Conservation (phyloP, 1,140 invertebrate species). For the Rhyacophila brunnea region DNA sequence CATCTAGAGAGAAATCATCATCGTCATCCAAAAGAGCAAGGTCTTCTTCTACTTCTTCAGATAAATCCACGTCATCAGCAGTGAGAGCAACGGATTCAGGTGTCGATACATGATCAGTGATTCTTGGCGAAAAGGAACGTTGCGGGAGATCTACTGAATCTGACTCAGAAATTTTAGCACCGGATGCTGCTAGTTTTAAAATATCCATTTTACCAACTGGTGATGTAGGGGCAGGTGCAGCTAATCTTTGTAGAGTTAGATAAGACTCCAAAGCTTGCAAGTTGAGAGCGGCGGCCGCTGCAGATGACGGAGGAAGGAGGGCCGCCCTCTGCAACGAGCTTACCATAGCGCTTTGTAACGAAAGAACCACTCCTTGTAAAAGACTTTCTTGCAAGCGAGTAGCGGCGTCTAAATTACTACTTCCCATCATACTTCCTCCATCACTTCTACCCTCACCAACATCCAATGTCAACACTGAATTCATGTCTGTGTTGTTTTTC, state of each 20-base stretch:
- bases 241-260: constrained; percentile 72
- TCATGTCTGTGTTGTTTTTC: constrained; percentile 46
- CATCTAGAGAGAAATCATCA: constrained; percentile 54
- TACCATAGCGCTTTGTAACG: constrained; percentile 74
- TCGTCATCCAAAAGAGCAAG: constrained; percentile 59
- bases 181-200: constrained; percentile 57
- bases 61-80: constrained; percentile 60
- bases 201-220: constrained; percentile 52
- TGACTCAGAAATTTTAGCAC: constrained; percentile 59
- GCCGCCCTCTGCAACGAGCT: constrained; percentile 73
- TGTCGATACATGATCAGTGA: constrained; percentile 48
- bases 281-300: constrained; percentile 75
- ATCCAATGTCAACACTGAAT: constrained; percentile 43
- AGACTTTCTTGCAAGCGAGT: constrained; percentile 56
- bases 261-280: constrained; percentile 81
- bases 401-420: constrained; percentile 54
- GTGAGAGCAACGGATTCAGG: constrained; percentile 48
- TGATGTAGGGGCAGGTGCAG: constrained; percentile 48
- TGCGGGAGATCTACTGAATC: constrained; percentile 48
- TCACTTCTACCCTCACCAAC: constrained; percentile 42
- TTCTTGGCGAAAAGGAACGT: constrained; percentile 47
- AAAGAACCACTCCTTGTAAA: constrained; percentile 69
- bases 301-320: constrained; percentile 71
- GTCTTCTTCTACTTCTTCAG: constrained; percentile 63
- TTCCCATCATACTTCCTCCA: constrained; percentile 38